Percentiles rank a stretch among this genome's conserved stretches.
These are phyloP conservation scores for Mormoops blainvillei DNA, from an alignment of 2,113 vertebrate species.

Conservation along the genomic window DNA sequence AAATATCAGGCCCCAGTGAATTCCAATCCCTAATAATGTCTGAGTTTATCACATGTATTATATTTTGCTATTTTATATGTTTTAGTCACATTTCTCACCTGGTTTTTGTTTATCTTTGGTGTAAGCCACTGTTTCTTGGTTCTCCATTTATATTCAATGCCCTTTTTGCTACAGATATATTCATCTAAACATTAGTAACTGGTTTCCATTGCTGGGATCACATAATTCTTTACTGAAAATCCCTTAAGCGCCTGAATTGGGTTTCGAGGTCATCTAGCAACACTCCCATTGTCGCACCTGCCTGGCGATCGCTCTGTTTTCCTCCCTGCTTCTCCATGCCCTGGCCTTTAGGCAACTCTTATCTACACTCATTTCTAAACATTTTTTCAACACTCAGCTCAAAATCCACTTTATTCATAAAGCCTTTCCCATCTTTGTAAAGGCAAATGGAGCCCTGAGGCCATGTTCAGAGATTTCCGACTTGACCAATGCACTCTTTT, in stretches of 20 bases:
- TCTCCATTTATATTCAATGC: neutral
- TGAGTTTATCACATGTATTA: neutral
- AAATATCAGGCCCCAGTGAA: neutral
- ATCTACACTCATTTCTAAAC: neutral
- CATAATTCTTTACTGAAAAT: constrained; percentile 30
- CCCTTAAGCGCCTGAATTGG: neutral
- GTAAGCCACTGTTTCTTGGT: neutral
- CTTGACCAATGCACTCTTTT: neutral
- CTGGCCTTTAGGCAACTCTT: neutral
- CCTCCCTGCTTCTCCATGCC: neutral
- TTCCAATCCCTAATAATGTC: neutral
- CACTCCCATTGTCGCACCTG: neutral
- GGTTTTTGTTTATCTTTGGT: neutral
- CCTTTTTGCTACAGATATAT: neutral
- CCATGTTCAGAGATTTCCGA: neutral
- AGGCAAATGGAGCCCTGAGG: neutral
- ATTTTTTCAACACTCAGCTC: neutral
- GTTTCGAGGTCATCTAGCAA: neutral
- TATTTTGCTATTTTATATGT: neutral
- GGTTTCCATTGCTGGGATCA: neutral
- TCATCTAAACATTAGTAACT: neutral
- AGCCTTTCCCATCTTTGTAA: neutral
- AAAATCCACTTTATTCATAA: neutral
- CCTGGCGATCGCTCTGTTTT: neutral
- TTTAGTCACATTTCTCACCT: neutral